Percentiles rank a stretch among this genome's conserved stretches.
These are phyloP conservation scores for Zalophus californianus DNA, from an alignment of 2,797 vertebrate genomes.

Conservation along the genomic window DNA sequence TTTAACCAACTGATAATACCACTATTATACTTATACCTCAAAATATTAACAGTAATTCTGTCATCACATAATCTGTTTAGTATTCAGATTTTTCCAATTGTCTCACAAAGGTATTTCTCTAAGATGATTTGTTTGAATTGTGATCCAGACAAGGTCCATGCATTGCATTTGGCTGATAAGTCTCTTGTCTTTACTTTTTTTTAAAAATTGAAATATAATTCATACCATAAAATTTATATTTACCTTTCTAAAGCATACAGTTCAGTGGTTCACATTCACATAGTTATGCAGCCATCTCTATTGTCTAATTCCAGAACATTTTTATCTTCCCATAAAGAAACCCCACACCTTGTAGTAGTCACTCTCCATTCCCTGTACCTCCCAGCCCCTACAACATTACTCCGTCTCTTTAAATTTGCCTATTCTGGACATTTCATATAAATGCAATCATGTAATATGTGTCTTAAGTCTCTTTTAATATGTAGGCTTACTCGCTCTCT, in stretches of 20 bases:
- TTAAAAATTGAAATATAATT: neutral
- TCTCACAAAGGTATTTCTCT: neutral
- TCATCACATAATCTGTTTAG: neutral
- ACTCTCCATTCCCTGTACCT: neutral
- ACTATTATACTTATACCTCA: neutral
- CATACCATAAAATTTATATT: neutral
- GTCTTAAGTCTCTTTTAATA: neutral
- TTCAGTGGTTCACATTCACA: neutral
- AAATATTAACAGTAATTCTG: neutral
- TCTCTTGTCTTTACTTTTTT: neutral
- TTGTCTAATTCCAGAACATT: neutral
- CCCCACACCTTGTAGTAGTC: neutral
- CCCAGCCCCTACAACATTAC: neutral
- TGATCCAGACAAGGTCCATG: neutral
- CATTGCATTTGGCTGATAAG: neutral
- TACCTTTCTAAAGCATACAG: neutral
- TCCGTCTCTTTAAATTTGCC: neutral
- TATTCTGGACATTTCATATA: neutral
- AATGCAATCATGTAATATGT: neutral
- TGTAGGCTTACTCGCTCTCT: neutral
- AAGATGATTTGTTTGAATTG: neutral
- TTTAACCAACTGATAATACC: neutral
- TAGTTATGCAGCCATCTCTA: neutral
- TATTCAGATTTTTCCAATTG: neutral
- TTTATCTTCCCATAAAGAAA: neutral